Percentiles rank a stretch among this genome's conserved stretches.
Conservation (phyloP, 2,113 vertebrate genomes). For the Chroicocephalus ridibundus region DNA sequence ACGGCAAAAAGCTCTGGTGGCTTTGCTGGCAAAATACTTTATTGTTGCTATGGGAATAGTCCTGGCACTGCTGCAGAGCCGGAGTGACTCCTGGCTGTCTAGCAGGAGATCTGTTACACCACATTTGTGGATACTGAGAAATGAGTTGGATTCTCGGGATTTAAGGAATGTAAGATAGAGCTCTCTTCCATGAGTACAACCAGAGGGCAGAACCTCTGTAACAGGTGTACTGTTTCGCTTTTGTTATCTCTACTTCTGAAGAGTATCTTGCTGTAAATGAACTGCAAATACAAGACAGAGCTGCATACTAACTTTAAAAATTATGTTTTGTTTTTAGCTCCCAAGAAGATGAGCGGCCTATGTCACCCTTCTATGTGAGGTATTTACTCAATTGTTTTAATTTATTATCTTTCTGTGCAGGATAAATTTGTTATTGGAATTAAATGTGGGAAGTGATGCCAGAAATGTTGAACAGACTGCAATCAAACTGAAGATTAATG, state of each 20-base stretch:
- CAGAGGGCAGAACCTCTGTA: neutral
- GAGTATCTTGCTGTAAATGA: neutral
- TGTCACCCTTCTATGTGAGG: constrained; percentile 93
- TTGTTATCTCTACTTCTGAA: neutral
- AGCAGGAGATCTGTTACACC: neutral
- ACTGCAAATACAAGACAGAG: neutral
- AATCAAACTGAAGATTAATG: neutral
- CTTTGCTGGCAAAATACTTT: neutral
- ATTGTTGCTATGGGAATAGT: constrained; percentile 29
- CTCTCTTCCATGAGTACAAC: neutral
- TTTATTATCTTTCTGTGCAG: neutral
- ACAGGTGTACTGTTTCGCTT: neutral
- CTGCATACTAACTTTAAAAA: constrained; percentile 43
- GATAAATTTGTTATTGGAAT: neutral
- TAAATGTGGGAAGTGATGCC: neutral
- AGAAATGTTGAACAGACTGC: neutral
- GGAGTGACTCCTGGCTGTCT: neutral
- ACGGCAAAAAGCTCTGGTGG: neutral
- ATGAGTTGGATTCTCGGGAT: neutral
- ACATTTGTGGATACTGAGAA: neutral
- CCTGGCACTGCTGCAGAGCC: neutral
- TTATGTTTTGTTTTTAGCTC: constrained; percentile 75
- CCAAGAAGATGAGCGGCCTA: constrained; percentile 87
- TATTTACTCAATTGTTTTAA: constrained; percentile 65
- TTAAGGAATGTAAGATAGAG: neutral